A percentile compares a stretch with the other conserved stretches of the same genome.
Conservation (phyloP, 2,888 invertebrate genomes). For the Lysandra coridon region DNA sequence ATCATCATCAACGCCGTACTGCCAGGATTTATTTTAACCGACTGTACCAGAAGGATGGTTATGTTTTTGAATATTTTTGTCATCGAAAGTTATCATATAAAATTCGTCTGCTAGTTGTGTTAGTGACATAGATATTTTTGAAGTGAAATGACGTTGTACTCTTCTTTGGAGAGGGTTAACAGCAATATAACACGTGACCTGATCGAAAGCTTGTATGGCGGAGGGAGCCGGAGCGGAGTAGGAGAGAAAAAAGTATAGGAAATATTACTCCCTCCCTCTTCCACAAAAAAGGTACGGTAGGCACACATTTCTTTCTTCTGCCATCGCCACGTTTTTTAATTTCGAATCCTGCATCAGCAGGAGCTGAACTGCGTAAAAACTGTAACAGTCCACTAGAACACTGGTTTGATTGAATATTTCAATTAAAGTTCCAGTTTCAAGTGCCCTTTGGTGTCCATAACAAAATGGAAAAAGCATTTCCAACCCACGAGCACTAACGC, state of each 20-base stretch:
- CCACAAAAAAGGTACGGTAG: too few species aligned
- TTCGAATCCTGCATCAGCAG: neutral
- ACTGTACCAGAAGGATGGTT: neutral
- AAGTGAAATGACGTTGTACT: too few species aligned
- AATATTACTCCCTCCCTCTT: too few species aligned
- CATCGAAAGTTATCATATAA: too few species aligned
- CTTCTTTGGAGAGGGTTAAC: too few species aligned
- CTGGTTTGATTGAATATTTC: neutral
- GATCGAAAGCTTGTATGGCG: too few species aligned
- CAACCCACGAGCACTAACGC: neutral
- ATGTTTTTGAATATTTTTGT: neutral
- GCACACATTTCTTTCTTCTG: too few species aligned
- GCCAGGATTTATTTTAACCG: neutral
- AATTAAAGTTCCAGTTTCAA: neutral
- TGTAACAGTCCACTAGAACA: neutral
- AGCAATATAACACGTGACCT: too few species aligned
- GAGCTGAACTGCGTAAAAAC: neutral
- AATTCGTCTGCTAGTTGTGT: too few species aligned
- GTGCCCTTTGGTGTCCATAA: neutral
- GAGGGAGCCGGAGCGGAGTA: too few species aligned
- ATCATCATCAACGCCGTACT: neutral
- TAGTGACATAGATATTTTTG: too few species aligned
- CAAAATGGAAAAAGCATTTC: neutral
- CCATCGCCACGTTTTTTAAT: neutral
- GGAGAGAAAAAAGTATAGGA: too few species aligned